Evolutionary conservation across 64 coral and sea anemone species (phyloP).

Genomic region (Montipora capricornis): DNA sequence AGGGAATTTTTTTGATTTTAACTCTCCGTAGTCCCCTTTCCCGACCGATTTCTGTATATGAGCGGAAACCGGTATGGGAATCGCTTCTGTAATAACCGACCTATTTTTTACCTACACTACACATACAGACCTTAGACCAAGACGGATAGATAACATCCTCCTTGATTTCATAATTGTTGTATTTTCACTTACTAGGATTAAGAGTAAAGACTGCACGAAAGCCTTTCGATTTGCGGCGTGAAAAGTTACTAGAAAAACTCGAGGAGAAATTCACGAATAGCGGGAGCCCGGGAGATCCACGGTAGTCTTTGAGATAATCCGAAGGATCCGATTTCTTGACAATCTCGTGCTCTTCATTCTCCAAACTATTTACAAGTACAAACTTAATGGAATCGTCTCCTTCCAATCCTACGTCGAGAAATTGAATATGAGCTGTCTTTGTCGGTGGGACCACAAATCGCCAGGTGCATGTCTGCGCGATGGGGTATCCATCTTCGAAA

Average conservation of each 20-base stretch:
- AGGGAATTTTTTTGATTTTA: no score
- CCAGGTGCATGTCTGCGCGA: slow-evolving; percentile 7
- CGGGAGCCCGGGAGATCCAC: background rate
- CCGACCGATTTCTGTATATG: no score
- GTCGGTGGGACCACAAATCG: slow-evolving; percentile 5
- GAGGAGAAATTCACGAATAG: background rate
- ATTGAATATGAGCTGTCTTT: background rate
- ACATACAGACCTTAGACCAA: no score
- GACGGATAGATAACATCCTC: no score
- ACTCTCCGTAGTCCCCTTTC: no score
- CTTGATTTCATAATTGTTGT: background rate
- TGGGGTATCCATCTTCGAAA: background rate
- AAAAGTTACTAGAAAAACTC: background rate
- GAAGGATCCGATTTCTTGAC: background rate
- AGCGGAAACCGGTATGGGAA: no score
- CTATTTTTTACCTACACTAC: no score
- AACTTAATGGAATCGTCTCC: background rate
- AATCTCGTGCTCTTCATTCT: background rate
- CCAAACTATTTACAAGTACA: background rate
- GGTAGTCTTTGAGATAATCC: background rate
- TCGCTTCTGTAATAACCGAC: no score
- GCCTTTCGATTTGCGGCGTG: background rate
- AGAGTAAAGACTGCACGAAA: slow-evolving; percentile 25
- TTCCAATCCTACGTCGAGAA: background rate
- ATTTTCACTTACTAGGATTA: background rate